A percentile compares a stretch with the other conserved stretches of the same genome.
Evolutionary conservation across 2,113 vertebrate species (phyloP).

Genomic region (Bucco capensis): DNA sequence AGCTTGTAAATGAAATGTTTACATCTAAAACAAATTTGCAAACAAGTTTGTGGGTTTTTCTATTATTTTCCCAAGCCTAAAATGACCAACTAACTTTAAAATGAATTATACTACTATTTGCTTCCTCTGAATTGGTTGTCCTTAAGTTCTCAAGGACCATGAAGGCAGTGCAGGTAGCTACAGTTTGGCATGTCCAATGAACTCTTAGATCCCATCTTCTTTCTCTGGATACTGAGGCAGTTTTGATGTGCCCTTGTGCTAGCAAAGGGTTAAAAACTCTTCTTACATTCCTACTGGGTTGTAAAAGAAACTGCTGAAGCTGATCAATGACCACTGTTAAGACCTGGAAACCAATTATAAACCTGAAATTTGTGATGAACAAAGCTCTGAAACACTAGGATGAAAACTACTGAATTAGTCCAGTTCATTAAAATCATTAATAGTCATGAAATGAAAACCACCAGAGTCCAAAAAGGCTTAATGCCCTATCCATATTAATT

Average conservation of each 20-base stretch:
- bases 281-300: constrained; percentile 67
- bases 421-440: constrained; percentile 99
- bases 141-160: background rate
- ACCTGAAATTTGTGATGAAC: constrained; percentile 87
- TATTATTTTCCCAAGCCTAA: background rate
- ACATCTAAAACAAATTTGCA: background rate
- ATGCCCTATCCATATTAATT: constrained; percentile 99
- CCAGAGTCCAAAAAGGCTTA: constrained; percentile 98
- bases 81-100: background rate
- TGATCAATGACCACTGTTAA: constrained; percentile 85
- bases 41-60: background rate
- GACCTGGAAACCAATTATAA: constrained; percentile 88
- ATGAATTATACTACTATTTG: background rate
- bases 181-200: background rate
- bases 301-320: constrained; percentile 81
- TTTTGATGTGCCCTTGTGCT: background rate
- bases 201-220: background rate
- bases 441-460: constrained; percentile 99
- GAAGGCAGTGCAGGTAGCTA: background rate
- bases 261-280: constrained; percentile 74
- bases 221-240: background rate
- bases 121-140: background rate
- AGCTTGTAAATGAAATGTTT: background rate
- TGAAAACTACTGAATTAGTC: constrained; percentile 98
- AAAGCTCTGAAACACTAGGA: constrained; percentile 88